Evolutionary conservation across 2,797 vertebrate species (phyloP).

Genomic region (Microctenopoma steveboyesi): DNA sequence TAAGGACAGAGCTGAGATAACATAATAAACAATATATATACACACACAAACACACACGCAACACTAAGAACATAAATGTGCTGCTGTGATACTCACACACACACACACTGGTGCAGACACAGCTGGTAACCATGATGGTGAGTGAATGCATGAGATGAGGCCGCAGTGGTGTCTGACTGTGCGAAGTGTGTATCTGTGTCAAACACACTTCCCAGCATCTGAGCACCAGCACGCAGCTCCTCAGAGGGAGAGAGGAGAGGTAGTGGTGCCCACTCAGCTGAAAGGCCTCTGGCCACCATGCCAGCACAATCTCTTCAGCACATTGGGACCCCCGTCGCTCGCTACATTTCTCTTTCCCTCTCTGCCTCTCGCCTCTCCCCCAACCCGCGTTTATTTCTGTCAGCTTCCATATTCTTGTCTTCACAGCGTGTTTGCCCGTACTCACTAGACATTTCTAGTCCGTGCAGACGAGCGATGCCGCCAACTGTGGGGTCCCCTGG

Average conservation of each 20-base stretch:
- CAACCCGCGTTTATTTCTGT: conserved; percentile 84
- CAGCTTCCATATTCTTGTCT: conserved; percentile 87
- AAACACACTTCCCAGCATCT: conserved; percentile 51
- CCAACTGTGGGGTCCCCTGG: conserved; percentile 69
- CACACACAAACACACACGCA: conserved; percentile 25
- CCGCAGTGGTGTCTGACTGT: conserved; percentile 35
- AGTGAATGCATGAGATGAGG: conserved; percentile 31
- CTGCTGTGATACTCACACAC: conserved; percentile 8
- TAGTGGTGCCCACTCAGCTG: conserved; percentile 67
- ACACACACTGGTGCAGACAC: conserved; percentile 12
- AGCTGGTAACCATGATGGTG: conserved; percentile 34
- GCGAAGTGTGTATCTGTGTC: conserved; percentile 38
- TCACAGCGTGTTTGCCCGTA: conserved; percentile 79
- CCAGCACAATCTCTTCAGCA: conserved; percentile 82
- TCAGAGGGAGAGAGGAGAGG: conserved; percentile 56
- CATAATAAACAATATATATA: conserved; percentile 42
- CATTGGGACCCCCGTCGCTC: conserved; percentile 66
- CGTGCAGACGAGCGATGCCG: conserved; percentile 67
- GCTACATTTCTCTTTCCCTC: conserved; percentile 56
- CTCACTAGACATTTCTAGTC: conserved; percentile 77
- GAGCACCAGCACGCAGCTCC: conserved; percentile 66
- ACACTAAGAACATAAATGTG: conserved; percentile 20
- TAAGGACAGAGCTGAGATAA: conserved; percentile 34
- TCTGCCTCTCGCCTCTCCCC: conserved; percentile 71
- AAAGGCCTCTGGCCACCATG: conserved; percentile 84